Conservation (phyloP, 2,113 vertebrate species). For the Garra rufa region DNA sequence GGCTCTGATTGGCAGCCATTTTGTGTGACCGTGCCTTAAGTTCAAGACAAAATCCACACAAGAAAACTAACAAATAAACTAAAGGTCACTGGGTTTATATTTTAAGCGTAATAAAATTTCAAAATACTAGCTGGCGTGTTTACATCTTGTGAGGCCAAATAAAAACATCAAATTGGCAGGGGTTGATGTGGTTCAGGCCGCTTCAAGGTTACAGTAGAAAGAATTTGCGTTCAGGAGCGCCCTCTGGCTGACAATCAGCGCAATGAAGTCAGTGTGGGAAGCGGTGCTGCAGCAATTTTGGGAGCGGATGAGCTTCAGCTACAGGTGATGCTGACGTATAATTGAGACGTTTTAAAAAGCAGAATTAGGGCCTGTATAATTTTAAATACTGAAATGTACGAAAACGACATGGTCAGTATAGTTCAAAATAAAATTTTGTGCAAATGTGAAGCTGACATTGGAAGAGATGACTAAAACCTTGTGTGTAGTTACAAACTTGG, state of each 20-base stretch:
- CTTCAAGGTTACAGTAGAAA: not conserved
- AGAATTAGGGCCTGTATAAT: not conserved
- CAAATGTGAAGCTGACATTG: not conserved
- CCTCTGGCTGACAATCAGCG: constrained; percentile 18
- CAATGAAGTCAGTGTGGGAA: not conserved
- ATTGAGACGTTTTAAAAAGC: constrained; percentile 8
- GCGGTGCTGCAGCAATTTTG: not conserved
- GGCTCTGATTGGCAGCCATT: constrained; percentile 46
- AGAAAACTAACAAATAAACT: not conserved
- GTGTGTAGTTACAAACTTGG: not conserved
- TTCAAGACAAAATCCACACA: not conserved
- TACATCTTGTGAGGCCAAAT: not conserved
- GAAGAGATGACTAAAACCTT: not conserved
- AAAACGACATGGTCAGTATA: not conserved
- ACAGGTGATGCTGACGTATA: not conserved
- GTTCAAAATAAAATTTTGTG: not conserved
- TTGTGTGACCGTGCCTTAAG: constrained; percentile 5
- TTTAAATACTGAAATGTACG: not conserved
- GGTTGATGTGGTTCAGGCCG: not conserved
- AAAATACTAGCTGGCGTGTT: not conserved
- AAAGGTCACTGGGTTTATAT: not conserved
- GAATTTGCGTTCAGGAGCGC: not conserved
- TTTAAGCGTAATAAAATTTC: not conserved
- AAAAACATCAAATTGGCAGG: not conserved
- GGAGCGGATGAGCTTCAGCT: not conserved